Base-by-base conservation (phyloP, 2,797 vertebrate genomes). In the Schizopygopsis pylzovi region DNA sequence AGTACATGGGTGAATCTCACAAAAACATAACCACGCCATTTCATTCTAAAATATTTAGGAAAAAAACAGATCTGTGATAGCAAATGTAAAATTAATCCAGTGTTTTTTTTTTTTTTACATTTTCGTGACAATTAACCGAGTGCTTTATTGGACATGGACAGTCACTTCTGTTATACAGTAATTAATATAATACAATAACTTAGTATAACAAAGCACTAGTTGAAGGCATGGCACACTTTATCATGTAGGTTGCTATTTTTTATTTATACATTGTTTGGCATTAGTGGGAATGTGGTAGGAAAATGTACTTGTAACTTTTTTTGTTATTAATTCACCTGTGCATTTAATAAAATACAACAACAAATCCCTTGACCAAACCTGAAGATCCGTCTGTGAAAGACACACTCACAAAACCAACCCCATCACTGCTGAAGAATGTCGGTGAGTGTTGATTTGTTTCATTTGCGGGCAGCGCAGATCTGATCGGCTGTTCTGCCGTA, bases 371-470 rank as follows among this genome's bases (percentile, higher is more conserved):
- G 18, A n/a, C 33, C 67, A 82, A 33, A 78, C 68, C 41, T 39
- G 37, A 75, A 25, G 71, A 25, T 81, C 61, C 22, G 2, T 77
- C 61, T 39, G 16, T 52, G 49, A 63, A 83, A 33, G 20, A 67
- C 41, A 43, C 68, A 79, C 12, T 49, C 25, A 41, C 33, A 63
- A 52, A 73, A 68, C 12, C 79, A 83, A 75, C 79, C 54, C 43
- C 82, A 52, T 47, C 49, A 80, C 37, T 72, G 77, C 52, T 79
- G 81, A 87, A 71, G 79, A 70, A 49, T 79, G 76, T 84, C 73
- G 39, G 43, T 63, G 43, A 6, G 25, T 79, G 79, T 65, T 56
- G 47, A 81, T 37, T 49, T 67, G 83, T 33, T 73, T 72, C 61
- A 67, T 83, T 18, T n/a, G 70, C 9, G 47, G 9, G 37, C 8